Conservation (phyloP, 2,113 vertebrate species). For the Condylura cristata region DNA sequence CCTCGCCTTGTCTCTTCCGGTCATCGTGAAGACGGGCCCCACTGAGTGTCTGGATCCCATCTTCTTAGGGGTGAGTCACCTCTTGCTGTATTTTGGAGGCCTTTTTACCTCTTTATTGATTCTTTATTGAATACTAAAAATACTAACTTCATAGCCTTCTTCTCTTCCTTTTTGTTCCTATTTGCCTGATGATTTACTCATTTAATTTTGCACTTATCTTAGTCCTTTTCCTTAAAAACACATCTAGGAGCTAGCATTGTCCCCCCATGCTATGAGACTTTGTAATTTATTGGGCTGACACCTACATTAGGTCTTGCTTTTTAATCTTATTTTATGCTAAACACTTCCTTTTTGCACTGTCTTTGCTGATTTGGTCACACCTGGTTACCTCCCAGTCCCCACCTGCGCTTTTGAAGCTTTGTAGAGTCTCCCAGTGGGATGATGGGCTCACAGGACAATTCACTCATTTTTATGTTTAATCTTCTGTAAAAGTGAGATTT, state of each 20-base stretch:
- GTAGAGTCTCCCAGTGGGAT: neutral
- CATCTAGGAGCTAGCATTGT: neutral
- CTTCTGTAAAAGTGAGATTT: neutral
- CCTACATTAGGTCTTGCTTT: neutral
- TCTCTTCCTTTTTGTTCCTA: neutral
- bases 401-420: neutral
- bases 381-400: neutral
- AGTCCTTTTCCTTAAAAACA: neutral
- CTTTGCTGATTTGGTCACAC: neutral
- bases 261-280: neutral
- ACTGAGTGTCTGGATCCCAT: neutral
- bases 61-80: neutral
- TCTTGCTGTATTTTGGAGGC: neutral
- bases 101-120: neutral
- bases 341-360: neutral
- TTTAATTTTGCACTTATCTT: neutral
- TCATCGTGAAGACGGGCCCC: neutral
- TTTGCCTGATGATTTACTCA: neutral
- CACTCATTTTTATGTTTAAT: neutral
- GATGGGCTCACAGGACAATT: neutral
- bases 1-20: neutral
- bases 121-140: neutral
- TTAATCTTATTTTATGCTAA: neutral
- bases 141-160: neutral
- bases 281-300: neutral